phyloP scores from a whole-genome alignment of 2,113 vertebrate species.

The Elgaria multicarinata region DNA sequence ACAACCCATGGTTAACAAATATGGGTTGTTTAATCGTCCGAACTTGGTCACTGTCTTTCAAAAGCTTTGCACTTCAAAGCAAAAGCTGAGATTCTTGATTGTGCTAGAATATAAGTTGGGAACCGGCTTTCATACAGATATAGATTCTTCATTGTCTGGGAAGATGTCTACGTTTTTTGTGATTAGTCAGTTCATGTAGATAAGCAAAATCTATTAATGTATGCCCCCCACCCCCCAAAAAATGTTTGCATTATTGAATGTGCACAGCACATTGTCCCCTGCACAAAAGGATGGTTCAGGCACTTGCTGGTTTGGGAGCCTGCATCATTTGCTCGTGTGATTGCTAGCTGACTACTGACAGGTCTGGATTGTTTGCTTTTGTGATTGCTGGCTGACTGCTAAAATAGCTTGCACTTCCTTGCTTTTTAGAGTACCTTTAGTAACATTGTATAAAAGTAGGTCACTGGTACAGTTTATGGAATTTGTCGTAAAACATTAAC shows the following conservation, averaged over 20 bases:
- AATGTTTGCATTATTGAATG: background rate
- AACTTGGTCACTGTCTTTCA: no score
- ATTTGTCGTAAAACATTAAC: conserved; percentile 12
- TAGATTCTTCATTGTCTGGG: background rate
- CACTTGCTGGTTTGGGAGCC: conserved; percentile 31
- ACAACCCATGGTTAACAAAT: no score
- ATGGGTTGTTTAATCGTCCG: no score
- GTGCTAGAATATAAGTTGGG: background rate
- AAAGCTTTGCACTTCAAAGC: no score
- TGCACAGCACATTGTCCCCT: background rate
- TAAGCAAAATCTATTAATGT: background rate
- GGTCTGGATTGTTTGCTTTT: conserved; percentile 28
- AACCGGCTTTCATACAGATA: background rate
- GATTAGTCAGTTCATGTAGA: background rate
- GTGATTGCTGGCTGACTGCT: conserved; percentile 18
- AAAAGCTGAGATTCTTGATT: no score
- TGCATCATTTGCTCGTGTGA: conserved; percentile 17
- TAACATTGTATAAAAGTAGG: background rate
- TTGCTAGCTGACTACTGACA: conserved; percentile 19
- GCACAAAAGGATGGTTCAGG: background rate
- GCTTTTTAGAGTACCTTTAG: conserved; percentile 43
- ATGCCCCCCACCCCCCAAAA: background rate
- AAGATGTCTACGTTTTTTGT: background rate
- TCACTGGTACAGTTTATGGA: conserved; percentile 14
- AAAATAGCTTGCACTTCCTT: conserved; percentile 36